Evolutionary conservation across 2,797 vertebrate genomes (phyloP).

Genomic region (Anguilla anguilla): DNA sequence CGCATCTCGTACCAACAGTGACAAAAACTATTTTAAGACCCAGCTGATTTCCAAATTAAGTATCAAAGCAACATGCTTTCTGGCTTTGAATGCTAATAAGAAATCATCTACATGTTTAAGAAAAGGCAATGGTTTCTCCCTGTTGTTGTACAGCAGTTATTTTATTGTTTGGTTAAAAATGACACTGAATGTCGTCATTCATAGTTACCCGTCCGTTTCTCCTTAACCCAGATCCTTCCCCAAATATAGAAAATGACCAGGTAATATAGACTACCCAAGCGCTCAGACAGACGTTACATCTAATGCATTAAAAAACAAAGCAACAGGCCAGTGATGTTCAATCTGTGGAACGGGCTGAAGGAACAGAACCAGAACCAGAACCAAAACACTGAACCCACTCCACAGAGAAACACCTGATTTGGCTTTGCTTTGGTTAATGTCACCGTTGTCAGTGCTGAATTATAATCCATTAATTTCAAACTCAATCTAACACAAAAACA

Average conservation of each 20-base stretch:
- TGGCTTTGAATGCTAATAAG: background rate
- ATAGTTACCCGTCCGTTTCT: background rate
- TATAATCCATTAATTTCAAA: slow-evolving; percentile 54
- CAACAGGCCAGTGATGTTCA: slow-evolving; percentile 66
- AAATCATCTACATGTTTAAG: background rate
- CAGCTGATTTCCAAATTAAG: background rate
- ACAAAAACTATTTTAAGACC: background rate
- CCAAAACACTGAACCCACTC: background rate
- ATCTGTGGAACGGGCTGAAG: slow-evolving; percentile 56
- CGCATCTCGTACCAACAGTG: background rate
- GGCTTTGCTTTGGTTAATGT: slow-evolving; percentile 26
- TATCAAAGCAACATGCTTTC: background rate
- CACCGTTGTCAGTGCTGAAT: slow-evolving; percentile 58
- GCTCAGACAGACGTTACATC: slow-evolving; percentile 65
- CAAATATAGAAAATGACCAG: background rate
- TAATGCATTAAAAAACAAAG: slow-evolving; percentile 75
- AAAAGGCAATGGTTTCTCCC: background rate
- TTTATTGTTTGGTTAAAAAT: slow-evolving; percentile 1
- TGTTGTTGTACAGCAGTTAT: slow-evolving; percentile 10
- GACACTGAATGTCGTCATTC: background rate
- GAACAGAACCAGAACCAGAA: slow-evolving; percentile 29
- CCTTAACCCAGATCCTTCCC: background rate
- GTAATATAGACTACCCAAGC: background rate
- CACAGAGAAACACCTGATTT: background rate
- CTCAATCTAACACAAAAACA: slow-evolving; percentile 43